These are phyloP conservation scores for Papilio helenus DNA, from an alignment of 1,140 invertebrate genomes.

Conservation along the genomic window DNA sequence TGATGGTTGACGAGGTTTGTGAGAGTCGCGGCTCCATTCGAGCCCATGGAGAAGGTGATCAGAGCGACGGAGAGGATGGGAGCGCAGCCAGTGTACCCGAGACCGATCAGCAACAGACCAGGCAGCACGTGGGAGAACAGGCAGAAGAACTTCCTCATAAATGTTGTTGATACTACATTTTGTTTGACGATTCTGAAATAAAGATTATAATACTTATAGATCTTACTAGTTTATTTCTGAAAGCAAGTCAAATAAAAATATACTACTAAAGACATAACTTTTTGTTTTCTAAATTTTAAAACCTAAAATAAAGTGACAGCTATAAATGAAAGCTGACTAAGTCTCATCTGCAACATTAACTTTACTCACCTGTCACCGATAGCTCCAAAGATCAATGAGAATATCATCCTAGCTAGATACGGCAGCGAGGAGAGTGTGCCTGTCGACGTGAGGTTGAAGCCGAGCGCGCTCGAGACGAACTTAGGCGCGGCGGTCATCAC, in stretches of 20 bases:
- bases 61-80: constrained; percentile 85
- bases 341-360: no score
- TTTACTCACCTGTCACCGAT: constrained; percentile 84
- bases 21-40: constrained; percentile 92
- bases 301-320: no score
- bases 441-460: constrained; percentile 91
- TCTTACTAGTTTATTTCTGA: no score
- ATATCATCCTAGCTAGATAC: constrained; percentile 86
- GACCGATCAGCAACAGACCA: constrained; percentile 85
- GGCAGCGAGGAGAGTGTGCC: constrained; percentile 87
- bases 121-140: constrained; percentile 89
- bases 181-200: constrained; percentile 82
- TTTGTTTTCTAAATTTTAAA: no score
- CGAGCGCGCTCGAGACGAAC: constrained; percentile 92
- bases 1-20: constrained; percentile 93
- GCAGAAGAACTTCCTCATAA: constrained; percentile 89
- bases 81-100: constrained; percentile 88
- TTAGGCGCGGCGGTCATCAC: constrained; percentile 94
- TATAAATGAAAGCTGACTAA: no score
- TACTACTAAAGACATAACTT: no score
- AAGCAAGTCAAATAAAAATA: no score
- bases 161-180: constrained; percentile 83
- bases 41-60: constrained; percentile 89
- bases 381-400: constrained; percentile 87
- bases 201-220: neutral